Base-by-base conservation (phyloP, 2,113 vertebrate genomes). In the Muntiacus muntjak region DNA sequence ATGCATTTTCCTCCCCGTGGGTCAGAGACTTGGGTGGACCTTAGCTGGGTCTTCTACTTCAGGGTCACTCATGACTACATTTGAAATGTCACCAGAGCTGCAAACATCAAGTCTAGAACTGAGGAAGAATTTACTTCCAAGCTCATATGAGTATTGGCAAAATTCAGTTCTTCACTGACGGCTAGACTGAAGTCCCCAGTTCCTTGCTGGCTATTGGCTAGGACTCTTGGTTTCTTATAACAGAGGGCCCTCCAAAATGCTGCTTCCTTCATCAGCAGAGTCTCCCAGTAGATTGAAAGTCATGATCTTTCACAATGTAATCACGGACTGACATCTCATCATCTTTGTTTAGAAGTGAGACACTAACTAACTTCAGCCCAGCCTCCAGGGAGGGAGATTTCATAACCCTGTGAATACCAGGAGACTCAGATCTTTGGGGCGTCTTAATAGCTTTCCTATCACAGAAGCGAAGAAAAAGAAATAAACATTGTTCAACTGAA, bases 81-180 rank as follows among this genome's bases (percentile, higher is more conserved):
- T 23, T 12, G 7, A 11, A 0, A 17, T 23, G 26, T 1, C 0
- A 19, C 33, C 16, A 6, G 43, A 79, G 21, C 11, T 5, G 21
- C 6, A 3, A 40, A 19, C 40, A 55, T 78, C n/a, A 26, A 28
- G 43, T 47, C 58, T 10, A 6, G 4, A 6, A 6, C 25, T 10
- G 16, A 45, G 16, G 21, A 87, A 26, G 58, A 9, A 25, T 17
- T 12, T 1, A 8, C 54, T 15, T 95, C 78, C 17, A 60, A 12
- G 74, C 9, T 57, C 25, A 1, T 17, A 10, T 26, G 55, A 16
- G 16, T 83, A 8, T 16, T 28, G 45, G 47, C 10, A 60, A 33
- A 58, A 36, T 7, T 16, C 28, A 5, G 58, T 3, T 57, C 40
- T 7, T 71, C 33, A 1, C 1, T 17, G 76, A 43, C 25, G 25